These are phyloP conservation scores for Xenopus borealis DNA, from an alignment of 2,113 vertebrate genomes.

Conservation along the genomic window DNA sequence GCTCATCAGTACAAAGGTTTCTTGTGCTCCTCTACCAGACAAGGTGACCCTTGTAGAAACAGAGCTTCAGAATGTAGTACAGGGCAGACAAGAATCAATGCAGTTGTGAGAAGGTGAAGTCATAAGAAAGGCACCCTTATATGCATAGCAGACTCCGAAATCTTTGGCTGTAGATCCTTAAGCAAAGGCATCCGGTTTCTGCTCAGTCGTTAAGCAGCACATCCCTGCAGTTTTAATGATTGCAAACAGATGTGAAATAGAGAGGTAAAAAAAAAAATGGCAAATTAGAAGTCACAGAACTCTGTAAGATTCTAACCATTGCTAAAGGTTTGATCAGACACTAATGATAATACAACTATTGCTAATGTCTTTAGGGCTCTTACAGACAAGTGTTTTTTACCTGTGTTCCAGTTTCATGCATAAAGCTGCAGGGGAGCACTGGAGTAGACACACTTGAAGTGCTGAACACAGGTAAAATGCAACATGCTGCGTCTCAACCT, in stretches of 20 bases:
- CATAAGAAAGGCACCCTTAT: slow-evolving; percentile 47
- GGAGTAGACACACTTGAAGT: no score
- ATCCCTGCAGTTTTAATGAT: slow-evolving; percentile 41
- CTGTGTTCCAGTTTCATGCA: no score
- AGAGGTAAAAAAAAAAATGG: background rate
- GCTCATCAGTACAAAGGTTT: slow-evolving; percentile 50
- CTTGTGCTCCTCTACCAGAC: slow-evolving; percentile 44
- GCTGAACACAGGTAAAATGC: no score
- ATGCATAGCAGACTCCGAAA: slow-evolving; percentile 43
- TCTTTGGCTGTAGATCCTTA: background rate
- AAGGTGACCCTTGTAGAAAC: slow-evolving; percentile 52
- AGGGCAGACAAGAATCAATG: slow-evolving; percentile 17
- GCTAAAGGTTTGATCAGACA: no score
- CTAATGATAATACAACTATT: no score
- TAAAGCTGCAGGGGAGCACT: no score
- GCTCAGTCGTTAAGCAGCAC: slow-evolving; percentile 41
- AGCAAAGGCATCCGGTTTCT: slow-evolving; percentile 53
- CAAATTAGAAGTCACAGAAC: no score
- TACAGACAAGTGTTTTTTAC: no score
- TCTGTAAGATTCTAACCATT: no score
- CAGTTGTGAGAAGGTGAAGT: slow-evolving; percentile 5
- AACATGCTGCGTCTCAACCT: no score
- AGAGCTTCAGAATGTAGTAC: slow-evolving; percentile 42
- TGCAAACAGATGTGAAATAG: slow-evolving; percentile 57
- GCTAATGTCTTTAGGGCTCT: no score